phyloP scores from a whole-genome alignment of 2,113 vertebrate genomes.

The Tringa solitaria region DNA sequence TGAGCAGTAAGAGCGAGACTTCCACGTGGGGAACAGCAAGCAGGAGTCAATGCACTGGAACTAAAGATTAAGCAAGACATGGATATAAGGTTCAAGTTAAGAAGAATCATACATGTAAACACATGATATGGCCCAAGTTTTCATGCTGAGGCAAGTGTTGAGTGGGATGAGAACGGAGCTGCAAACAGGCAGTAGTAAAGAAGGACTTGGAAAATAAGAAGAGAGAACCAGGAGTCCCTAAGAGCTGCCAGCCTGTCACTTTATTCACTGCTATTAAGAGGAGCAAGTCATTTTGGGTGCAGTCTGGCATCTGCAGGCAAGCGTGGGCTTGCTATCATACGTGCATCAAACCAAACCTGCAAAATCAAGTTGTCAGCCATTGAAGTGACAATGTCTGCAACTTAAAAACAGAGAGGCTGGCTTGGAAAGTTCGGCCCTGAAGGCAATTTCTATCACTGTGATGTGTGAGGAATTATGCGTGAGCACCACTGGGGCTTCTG shows the following conservation, averaged over 20 bases:
- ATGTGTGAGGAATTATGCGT: not conserved
- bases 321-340: not conserved
- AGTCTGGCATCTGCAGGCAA: conserved; percentile 27
- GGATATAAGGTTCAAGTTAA: not conserved
- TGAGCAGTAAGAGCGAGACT: not conserved
- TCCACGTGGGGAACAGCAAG: rapidly evolving
- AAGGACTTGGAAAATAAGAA: not conserved
- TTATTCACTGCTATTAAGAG: not conserved
- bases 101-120: not conserved
- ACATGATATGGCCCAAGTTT: not conserved
- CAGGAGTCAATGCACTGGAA: not conserved
- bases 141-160: not conserved
- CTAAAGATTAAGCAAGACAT: not conserved
- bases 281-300: not conserved
- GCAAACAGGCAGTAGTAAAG: not conserved
- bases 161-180: not conserved
- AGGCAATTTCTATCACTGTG: conserved; percentile 3
- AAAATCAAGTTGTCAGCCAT: not conserved
- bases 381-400: not conserved
- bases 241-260: not conserved
- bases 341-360: not conserved
- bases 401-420: not conserved
- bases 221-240: not conserved
- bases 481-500: not conserved
- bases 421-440: not conserved